These are phyloP conservation scores for Lordiphosa mommai DNA, from an alignment of 1,140 invertebrate species.

Conservation along the genomic window DNA sequence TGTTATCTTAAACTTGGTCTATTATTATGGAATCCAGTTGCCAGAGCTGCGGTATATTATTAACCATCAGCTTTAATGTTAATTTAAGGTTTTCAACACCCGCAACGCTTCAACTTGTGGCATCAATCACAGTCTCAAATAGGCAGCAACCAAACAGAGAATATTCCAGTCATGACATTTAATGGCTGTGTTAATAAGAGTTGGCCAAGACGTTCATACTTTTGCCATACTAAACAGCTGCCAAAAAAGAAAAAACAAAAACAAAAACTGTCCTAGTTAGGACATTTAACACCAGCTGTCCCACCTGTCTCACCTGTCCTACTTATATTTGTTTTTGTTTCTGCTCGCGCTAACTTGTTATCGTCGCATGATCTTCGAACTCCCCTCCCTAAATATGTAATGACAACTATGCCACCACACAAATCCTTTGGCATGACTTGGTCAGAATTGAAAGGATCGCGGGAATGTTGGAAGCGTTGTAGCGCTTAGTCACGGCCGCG, in stretches of 20 bases:
- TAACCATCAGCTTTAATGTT: constrained; percentile 24
- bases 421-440: constrained; percentile 65
- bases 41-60: constrained; percentile 42
- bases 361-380: constrained; percentile 4
- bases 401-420: constrained; percentile 45
- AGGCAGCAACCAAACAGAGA: constrained; percentile 42
- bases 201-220: neutral
- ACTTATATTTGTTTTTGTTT: constrained; percentile 32
- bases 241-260: neutral
- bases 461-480: constrained; percentile 58
- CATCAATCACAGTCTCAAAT: constrained; percentile 69
- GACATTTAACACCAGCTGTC: constrained; percentile 16
- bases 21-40: constrained; percentile 37
- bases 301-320: constrained; percentile 34
- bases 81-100: constrained; percentile 63
- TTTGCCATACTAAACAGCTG: neutral
- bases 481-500: constrained; percentile 57
- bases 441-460: constrained; percentile 38
- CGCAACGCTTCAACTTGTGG: constrained; percentile 40
- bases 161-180: constrained; percentile 67
- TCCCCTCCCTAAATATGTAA: constrained; percentile 53
- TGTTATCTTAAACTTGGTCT: constrained; percentile 41
- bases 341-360: constrained; percentile 51
- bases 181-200: constrained; percentile 65
- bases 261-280: constrained; percentile 27